phyloP scores from a whole-genome alignment of 2,888 invertebrate species.

The Leptarthrus brevirostris region DNA sequence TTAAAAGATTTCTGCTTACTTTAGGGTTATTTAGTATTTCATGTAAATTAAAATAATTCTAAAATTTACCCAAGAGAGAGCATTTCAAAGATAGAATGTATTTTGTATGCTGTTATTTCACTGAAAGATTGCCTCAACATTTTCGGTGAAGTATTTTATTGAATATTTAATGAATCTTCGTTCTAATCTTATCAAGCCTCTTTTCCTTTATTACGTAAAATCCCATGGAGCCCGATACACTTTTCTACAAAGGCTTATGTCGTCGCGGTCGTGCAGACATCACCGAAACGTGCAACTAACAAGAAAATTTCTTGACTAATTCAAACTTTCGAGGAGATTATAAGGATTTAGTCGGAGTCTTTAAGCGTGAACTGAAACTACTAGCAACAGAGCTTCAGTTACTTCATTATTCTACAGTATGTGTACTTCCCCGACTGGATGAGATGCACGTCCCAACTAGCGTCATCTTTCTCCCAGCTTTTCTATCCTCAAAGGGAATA shows the following conservation, averaged over 20 bases:
- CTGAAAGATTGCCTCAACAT: no score
- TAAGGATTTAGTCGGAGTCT: conserved; percentile 28
- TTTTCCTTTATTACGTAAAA: neutral
- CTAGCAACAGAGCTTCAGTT: neutral
- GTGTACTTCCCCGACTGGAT: neutral
- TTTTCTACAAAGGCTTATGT: neutral
- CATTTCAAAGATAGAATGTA: no score
- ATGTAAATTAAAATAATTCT: no score
- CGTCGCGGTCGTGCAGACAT: neutral
- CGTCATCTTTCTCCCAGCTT: neutral
- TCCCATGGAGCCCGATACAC: neutral
- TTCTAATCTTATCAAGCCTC: neutral
- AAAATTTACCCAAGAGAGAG: no score
- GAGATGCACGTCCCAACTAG: conserved; percentile 28
- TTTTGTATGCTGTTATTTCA: no score
- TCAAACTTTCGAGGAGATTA: conserved; percentile 41
- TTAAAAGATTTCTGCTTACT: no score
- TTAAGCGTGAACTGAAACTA: conserved; percentile 30
- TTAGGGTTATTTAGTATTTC: no score
- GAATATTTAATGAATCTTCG: neutral
- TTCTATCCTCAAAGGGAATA: neutral
- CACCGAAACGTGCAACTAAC: neutral
- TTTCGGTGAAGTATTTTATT: no score
- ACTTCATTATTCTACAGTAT: conserved; percentile 33
- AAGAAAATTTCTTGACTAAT: conserved; percentile 42